Conservation (phyloP, 1,140 invertebrate species). For the Penaeus chinensis region DNA sequence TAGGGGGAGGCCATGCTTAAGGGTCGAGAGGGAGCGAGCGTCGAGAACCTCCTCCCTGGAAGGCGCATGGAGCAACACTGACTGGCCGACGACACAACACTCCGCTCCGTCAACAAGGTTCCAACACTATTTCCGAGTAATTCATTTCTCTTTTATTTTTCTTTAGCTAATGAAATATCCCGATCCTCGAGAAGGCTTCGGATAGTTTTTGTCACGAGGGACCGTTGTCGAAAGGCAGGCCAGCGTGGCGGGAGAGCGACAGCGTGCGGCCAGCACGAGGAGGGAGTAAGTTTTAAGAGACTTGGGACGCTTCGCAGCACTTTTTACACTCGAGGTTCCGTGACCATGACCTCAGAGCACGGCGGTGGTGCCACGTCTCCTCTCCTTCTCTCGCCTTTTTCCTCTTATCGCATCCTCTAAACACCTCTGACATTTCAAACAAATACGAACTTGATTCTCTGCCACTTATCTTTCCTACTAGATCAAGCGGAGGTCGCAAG, state of each 20-base stretch:
- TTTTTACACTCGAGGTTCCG: conserved; percentile 51
- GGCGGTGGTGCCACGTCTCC: conserved; percentile 39
- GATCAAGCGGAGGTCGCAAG: not conserved
- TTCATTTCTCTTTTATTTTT: too few species aligned
- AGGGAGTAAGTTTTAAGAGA: conserved; percentile 61
- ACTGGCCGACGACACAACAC: too few species aligned
- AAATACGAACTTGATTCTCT: not conserved
- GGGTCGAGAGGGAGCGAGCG: too few species aligned
- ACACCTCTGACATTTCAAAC: not conserved
- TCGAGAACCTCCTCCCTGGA: too few species aligned
- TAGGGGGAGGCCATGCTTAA: too few species aligned
- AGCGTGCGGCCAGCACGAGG: conserved; percentile 38
- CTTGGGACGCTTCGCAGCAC: conserved; percentile 38
- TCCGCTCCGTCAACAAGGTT: too few species aligned
- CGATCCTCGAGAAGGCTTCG: too few species aligned
- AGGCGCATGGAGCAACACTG: too few species aligned
- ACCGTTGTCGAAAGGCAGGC: not conserved
- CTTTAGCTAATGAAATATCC: too few species aligned
- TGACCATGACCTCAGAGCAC: conserved; percentile 59
- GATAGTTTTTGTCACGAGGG: not conserved
- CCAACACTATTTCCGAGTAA: too few species aligned
- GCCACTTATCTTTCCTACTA: not conserved
- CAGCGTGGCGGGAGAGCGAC: not conserved
- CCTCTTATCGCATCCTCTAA: not conserved
- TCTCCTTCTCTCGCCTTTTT: conserved; percentile 1